phyloP scores from a whole-genome alignment of 2,113 vertebrate genomes.

The Murina feae region DNA sequence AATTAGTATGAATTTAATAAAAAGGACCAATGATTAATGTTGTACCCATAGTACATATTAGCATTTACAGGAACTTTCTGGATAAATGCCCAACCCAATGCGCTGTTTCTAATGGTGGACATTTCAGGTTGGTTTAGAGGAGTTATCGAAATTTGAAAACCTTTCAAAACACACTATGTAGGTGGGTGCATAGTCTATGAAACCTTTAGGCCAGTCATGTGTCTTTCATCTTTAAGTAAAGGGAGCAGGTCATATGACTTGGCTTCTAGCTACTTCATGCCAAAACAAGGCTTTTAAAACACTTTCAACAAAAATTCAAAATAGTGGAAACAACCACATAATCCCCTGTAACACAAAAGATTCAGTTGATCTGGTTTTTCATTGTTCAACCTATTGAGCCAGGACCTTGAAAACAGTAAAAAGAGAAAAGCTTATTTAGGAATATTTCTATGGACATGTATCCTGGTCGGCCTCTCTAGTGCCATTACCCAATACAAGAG shows the following conservation, averaged over 20 bases:
- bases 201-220: background rate
- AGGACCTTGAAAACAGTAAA: background rate
- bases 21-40: background rate
- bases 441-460: background rate
- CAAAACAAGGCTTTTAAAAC: background rate
- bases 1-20: background rate
- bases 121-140: background rate
- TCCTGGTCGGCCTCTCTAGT: rapidly evolving
- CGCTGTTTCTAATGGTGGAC: background rate
- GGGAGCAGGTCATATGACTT: background rate
- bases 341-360: background rate
- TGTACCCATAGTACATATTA: background rate
- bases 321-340: background rate
- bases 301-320: background rate
- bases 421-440: background rate
- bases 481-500: background rate
- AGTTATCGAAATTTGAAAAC: background rate
- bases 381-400: background rate
- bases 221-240: background rate
- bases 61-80: background rate
- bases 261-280: background rate
- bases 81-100: background rate
- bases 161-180: background rate
- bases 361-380: background rate
- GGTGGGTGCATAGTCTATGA: background rate